Base-by-base conservation (phyloP, 2,113 vertebrate species). In the Polyodon spathula region DNA sequence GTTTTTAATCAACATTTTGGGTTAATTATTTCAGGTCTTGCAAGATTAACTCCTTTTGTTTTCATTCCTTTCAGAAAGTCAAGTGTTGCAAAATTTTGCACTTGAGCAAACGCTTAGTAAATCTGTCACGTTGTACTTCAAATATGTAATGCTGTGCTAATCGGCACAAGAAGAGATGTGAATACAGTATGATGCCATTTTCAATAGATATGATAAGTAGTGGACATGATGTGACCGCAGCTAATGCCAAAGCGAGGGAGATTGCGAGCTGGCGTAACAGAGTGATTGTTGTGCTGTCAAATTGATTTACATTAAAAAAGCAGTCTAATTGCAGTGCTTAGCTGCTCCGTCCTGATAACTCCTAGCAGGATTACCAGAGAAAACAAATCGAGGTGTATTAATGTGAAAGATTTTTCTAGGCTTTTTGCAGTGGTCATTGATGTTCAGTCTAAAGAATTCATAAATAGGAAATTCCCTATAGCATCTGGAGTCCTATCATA, bases 301-400 rank as follows among this genome's bases (percentile, higher is more conserved):
- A 76, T 71, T 75, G 78, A 86, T 88, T 85, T 86, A 82, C 83
- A 84, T 86, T 75, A 84, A 82, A 87, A 87, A 86, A 76, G 68
- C 39, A 37, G 67, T 64, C 77, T 87, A 87, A 88, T 87, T 87
- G 78, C 77, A 77, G 78, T 84, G 83, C 78, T 87, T 86, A 85
- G 79, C 84, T 80, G 80, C 68, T 66, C 67, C 65, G 64, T 73
- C 73, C 80, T 71, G 80, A 84, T 86, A 87, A 81, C 84, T 73
- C 69, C 66, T 71, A 78, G 73, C 66, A 65, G 76, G 69, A 77
- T 78, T 68, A 80, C 68, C 75, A 72, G 81, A 76, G 75, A 74
- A 80, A 73, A 74, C 16, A 55, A 65, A 68, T 61, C 59, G 68
- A 71, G 74, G 80, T 74, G 72, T 76, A 76, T 79, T 73, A 75